Conservation (phyloP, 2,113 vertebrate species). For the Salvelinus alpinus region DNA sequence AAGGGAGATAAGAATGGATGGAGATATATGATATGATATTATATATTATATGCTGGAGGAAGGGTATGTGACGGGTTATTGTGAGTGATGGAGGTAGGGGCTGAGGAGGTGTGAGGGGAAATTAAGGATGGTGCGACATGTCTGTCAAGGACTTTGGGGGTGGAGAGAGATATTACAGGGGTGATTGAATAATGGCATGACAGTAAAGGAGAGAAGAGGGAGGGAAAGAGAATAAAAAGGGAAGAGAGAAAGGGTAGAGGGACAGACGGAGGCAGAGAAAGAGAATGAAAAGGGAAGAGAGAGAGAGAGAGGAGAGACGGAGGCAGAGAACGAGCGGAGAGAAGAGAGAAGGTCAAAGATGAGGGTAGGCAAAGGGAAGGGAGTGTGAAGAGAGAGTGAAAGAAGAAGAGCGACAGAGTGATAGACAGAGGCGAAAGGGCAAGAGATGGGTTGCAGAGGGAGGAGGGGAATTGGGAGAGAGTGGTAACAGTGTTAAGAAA, state of each 20-base stretch:
- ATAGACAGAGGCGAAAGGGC: neutral
- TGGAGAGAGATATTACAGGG: neutral
- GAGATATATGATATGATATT: too few relatives aligned
- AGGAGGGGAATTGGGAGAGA: neutral
- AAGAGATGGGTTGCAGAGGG: neutral
- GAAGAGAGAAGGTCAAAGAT: too few relatives aligned
- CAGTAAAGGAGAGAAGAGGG: neutral
- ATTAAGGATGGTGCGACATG: neutral
- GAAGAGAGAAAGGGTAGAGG: neutral
- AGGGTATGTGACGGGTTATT: too few relatives aligned
- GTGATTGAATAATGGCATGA: neutral
- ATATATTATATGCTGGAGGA: too few relatives aligned
- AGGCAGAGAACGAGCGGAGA: neutral
- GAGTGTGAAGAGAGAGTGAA: too few relatives aligned
- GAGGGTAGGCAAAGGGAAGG: too few relatives aligned
- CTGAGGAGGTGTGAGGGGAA: neutral
- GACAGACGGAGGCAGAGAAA: neutral
- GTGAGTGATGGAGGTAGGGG: neutral
- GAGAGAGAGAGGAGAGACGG: neutral
- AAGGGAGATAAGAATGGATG: neutral
- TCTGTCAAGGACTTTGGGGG: constrained; percentile 2
- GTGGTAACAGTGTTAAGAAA: neutral
- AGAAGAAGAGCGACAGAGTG: neutral
- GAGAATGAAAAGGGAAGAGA: neutral
- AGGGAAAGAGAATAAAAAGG: neutral